phyloP scores from a whole-genome alignment of 2,888 invertebrate species.

The Notodonta ziczac region DNA sequence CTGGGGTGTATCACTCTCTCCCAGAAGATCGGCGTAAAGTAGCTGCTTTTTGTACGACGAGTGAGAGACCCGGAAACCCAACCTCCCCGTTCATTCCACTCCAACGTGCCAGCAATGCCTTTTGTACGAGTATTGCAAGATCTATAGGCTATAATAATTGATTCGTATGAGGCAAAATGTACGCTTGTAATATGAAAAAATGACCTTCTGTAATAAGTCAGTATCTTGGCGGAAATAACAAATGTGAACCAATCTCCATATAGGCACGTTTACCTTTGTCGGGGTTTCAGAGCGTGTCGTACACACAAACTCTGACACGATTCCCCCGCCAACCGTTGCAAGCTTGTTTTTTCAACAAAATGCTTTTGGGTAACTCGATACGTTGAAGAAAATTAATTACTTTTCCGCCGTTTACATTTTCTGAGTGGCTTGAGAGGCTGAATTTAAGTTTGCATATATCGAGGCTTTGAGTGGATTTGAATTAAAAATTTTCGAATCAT shows the following conservation, averaged over 20 bases:
- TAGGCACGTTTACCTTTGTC: slow-evolving; percentile 44
- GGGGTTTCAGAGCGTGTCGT: slow-evolving; percentile 70
- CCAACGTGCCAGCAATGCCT: no score
- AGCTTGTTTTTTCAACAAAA: neutral
- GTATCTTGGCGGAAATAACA: neutral
- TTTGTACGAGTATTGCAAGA: no score
- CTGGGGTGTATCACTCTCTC: no score
- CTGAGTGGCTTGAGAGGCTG: slow-evolving; percentile 33
- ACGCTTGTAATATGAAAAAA: no score
- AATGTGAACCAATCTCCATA: neutral
- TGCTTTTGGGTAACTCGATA: neutral
- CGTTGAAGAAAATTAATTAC: slow-evolving; percentile 14
- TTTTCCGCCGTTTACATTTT: slow-evolving; percentile 29
- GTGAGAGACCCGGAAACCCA: no score
- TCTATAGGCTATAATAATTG: no score
- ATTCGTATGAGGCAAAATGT: no score
- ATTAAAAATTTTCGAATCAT: slow-evolving; percentile 73
- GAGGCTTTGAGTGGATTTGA: slow-evolving; percentile 53
- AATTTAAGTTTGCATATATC: slow-evolving; percentile 56
- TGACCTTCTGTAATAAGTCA: no score
- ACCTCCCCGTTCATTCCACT: no score
- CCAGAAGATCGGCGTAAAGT: no score
- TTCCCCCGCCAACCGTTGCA: neutral
- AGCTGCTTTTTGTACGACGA: no score
- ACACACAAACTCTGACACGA: slow-evolving; percentile 58